Evolutionary conservation across 1,140 invertebrate genomes (phyloP).

Genomic region (Bombus ignitus): DNA sequence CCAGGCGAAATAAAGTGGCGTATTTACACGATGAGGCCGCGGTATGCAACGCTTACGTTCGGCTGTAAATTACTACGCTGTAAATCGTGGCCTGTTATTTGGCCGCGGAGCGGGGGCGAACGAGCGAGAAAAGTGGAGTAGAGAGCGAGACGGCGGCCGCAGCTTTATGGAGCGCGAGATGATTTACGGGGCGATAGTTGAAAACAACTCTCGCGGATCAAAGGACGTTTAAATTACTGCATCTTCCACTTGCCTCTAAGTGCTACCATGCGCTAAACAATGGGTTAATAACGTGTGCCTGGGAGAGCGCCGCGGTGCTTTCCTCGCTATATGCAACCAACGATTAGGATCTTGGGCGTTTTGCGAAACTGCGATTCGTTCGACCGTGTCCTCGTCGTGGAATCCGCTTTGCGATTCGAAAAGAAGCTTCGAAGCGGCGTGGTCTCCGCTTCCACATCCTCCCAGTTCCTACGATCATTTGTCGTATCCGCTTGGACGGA

Average conservation of each 20-base stretch:
- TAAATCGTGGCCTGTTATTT: slow-evolving; percentile 67
- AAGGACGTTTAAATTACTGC: slow-evolving; percentile 66
- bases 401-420: no score
- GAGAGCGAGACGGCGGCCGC: slow-evolving; percentile 36
- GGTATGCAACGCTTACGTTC: slow-evolving; percentile 43
- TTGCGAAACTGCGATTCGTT: neutral
- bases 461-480: no score
- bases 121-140: slow-evolving; percentile 43
- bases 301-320: neutral
- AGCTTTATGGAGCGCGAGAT: slow-evolving; percentile 66
- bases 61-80: slow-evolving; percentile 66
- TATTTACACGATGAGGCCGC: slow-evolving; percentile 62
- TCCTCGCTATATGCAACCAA: neutral
- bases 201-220: slow-evolving; percentile 68
- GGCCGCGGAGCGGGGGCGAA: slow-evolving; percentile 6
- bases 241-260: slow-evolving; percentile 45
- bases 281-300: slow-evolving; percentile 58
- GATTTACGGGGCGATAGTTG: slow-evolving; percentile 70
- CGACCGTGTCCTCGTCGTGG: no score
- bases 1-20: slow-evolving; percentile 64
- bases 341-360: neutral
- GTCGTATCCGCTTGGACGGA: no score
- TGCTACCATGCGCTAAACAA: slow-evolving; percentile 50
- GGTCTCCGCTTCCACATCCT: no score
- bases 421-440: no score